Base-by-base conservation (phyloP, 2,113 vertebrate genomes). In the Mystacornis crossleyi region DNA sequence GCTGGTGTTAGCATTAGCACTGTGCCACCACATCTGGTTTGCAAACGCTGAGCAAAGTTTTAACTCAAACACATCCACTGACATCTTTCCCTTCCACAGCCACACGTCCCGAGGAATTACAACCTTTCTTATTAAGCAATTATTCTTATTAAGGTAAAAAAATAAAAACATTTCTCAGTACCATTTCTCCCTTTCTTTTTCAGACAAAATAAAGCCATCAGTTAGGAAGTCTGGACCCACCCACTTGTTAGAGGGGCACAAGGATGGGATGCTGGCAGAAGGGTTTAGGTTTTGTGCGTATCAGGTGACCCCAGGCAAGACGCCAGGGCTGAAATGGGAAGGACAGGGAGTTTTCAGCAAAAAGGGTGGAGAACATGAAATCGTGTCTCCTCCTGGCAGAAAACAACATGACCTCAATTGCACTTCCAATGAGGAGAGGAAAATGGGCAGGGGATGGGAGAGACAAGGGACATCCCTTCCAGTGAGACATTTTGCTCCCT, bases 161-260 rank as follows among this genome's bases (percentile, higher is more conserved):
- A 9, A 48, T 3, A 26, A 71, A 71, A 81, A 20, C n/a, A 4
- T 53, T 67, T 81, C 57, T 82, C 53, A 8, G 84, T 36, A 21
- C 90, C 85, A 9, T 90, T 96, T 93, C 74, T 92, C 87, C 95
- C 82, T 79, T 51, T 82, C 81, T 66, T 21, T 71, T 87, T 58
- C 69, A 81, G n/a, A 34, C 19, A 80, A 77, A 93, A 83, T n/a
- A 64, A 96, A 89, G 50, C 4, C 40, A 40, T 12, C 1, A 3
- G 2, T 36, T 5, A 26, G 78, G 42, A 42, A 58, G 50, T 66
- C 12, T 70, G 86, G 31, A 45, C 28, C 17, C 72, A 77, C 42
- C 40, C 69, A 36, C 42, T 6, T 58, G 36, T 57, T 29, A 45
- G 36, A 0, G 6, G 42, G 67, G 66, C 70, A 82, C 58, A 43